These are phyloP conservation scores for Salticus scenicus DNA, from an alignment of 2,888 invertebrate species.

Conservation along the genomic window DNA sequence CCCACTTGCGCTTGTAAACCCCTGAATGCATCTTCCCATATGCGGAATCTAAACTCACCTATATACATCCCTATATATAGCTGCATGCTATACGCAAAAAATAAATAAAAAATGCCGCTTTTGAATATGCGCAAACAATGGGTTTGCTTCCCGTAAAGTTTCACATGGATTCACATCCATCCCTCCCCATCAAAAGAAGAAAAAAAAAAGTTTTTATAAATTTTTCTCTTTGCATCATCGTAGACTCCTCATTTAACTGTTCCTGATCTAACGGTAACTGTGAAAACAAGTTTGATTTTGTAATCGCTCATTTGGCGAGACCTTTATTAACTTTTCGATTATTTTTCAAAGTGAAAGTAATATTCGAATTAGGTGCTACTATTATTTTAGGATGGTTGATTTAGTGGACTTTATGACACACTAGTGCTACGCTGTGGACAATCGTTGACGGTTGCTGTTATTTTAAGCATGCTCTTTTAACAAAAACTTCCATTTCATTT, in stretches of 20 bases:
- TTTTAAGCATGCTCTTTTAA: no score
- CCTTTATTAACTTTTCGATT: no score
- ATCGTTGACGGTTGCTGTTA: no score
- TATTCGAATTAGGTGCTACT: no score
- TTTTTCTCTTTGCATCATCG: not conserved
- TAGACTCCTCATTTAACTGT: not conserved
- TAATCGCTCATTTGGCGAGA: conserved; percentile 28
- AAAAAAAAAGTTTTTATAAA: not conserved
- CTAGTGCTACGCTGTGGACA: no score
- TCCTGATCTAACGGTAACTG: conserved; percentile 54
- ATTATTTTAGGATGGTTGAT: no score
- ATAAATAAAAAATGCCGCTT: conserved; percentile 21
- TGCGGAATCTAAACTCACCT: conserved; percentile 26
- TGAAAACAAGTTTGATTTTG: not conserved
- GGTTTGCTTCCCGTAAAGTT: conserved; percentile 25
- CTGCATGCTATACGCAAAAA: conserved; percentile 28
- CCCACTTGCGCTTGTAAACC: conserved; percentile 9
- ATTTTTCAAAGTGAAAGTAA: no score
- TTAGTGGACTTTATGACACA: no score
- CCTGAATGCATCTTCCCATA: conserved; percentile 38
- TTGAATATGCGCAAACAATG: conserved; percentile 32
- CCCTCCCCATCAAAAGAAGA: conserved; percentile 15
- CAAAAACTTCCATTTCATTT: no score
- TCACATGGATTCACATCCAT: conserved; percentile 32
- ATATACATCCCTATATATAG: conserved; percentile 62